A percentile compares a stretch with the other conserved stretches of the same genome.
phyloP scores from a whole-genome alignment of 2,888 invertebrate genomes.

The Troglohyphantes excavatus region DNA sequence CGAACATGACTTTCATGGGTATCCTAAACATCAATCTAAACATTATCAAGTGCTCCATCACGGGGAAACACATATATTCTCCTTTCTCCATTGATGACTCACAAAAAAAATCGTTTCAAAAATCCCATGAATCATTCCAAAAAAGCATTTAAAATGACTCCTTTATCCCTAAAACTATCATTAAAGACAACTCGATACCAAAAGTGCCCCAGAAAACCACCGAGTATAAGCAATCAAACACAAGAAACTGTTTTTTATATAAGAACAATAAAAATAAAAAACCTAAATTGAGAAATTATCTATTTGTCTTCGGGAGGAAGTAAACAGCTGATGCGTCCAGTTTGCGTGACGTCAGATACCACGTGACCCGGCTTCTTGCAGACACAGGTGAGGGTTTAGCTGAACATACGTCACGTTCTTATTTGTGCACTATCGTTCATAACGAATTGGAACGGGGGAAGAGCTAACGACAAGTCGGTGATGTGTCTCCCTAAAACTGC shows the following conservation, averaged over 20 bases:
- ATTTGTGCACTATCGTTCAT: conserved; percentile 33
- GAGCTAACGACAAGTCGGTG: conserved; percentile 29
- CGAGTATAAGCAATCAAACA: neutral
- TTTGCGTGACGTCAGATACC: conserved; percentile 37
- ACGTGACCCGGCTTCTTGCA: conserved; percentile 28
- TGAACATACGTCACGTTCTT: conserved; percentile 42
- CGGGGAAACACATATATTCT: no score
- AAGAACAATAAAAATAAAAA: no score
- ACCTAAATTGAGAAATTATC: neutral
- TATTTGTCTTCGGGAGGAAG: neutral
- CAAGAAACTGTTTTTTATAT: no score
- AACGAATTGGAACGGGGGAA: conserved; percentile 36
- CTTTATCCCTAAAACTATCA: no score
- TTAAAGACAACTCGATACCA: no score
- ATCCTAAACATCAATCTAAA: no score
- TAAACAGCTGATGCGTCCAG: conserved; percentile 11
- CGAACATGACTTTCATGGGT: no score
- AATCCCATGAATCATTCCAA: no score
- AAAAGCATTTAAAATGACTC: no score
- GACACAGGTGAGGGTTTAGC: conserved; percentile 40
- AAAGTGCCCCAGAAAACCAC: neutral
- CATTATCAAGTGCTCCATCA: no score
- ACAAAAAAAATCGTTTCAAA: no score
- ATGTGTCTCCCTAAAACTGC: conserved; percentile 20
- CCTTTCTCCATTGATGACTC: no score